phyloP scores from a whole-genome alignment of 92 coral and sea anemone species.

The Parazoanthus swiftii region DNA sequence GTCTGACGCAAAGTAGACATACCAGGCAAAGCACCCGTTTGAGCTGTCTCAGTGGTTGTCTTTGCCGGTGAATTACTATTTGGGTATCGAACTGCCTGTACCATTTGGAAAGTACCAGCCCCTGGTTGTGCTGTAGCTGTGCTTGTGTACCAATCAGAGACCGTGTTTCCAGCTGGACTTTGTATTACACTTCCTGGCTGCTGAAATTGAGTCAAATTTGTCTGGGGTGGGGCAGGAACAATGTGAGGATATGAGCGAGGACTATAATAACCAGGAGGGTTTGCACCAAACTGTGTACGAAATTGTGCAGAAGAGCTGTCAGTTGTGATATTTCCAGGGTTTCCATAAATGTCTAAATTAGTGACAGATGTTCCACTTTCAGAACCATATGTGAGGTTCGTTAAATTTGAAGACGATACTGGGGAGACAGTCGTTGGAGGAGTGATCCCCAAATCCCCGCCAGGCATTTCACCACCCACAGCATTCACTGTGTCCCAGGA shows the following conservation, averaged over 20 bases:
- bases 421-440: conserved; percentile 79
- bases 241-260: conserved; percentile 97
- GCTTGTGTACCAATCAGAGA: conserved; percentile 73
- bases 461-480: conserved; percentile 53
- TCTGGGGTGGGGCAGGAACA: conserved; percentile 83
- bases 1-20: conserved; percentile 86
- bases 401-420: conserved; percentile 59
- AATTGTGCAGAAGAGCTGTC: conserved; percentile 78
- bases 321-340: conserved; percentile 62
- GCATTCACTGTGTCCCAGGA: conserved; percentile 69
- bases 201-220: conserved; percentile 79
- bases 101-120: conserved; percentile 80
- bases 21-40: conserved; percentile 79
- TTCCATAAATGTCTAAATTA: conserved; percentile 89
- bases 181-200: conserved; percentile 81
- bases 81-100: conserved; percentile 94
- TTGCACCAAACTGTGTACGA: conserved; percentile 80
- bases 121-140: conserved; percentile 74
- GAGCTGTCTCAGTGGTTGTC: conserved; percentile 68
- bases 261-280: conserved; percentile 82
- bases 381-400: conserved; percentile 69
- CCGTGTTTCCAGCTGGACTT: conserved; percentile 82
- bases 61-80: conserved; percentile 81
- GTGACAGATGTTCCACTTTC: conserved; percentile 77
- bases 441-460: conserved; percentile 74